Base-by-base conservation (phyloP, 2,888 invertebrate species). In the Caenorhabditis doughertyi region DNA sequence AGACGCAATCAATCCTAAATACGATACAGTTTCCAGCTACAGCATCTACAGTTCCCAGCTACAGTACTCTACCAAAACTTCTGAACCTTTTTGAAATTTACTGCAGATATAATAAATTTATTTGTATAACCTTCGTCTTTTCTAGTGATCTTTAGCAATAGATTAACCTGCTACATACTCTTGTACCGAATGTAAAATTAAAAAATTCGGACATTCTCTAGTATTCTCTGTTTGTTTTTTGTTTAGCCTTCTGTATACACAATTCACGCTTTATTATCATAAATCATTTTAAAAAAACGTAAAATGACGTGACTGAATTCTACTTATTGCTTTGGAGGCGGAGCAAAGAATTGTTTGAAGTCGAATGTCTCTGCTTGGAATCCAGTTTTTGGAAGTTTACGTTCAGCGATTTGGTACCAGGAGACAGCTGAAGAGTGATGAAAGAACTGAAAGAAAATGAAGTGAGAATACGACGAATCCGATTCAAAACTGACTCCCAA, bases 241-340 rank as follows among this genome's bases (percentile, higher is more conserved):
- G 32, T 58, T 39, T 21, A 3, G 13, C 51, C 35, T 35, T 35
- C 51, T 51, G 51, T 35, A 51, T 25, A 35, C 65, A 51, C 49
- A 27, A 68, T 39, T 60, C 58, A 25, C 72, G 42, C 42, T 62
- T 62, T 53, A 72, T 72, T 72, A 72, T 62, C 60, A 72, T 72
- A 72, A 72, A 62, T 44, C 21, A 51, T 29, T 9, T n/a, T n/a
- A n/a, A 62, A 27, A 51, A 51, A 51, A 29, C 0, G 13, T 3
- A 18, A 18, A 35, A 5, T 65, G 65, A 65, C 65, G 65, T 65
- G 51, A 65, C 23, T 32, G 32, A 16, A 13, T 53, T 5, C 32
- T 18, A 25, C 18, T 21, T 70, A 47, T 11, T 9, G 2, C 42
- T 51, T 72, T 16, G 65, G 65, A n/a, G 51, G 65, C 29, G 49